A percentile compares a stretch with the other conserved stretches of the same genome.
These are phyloP conservation scores for Ptiloglossa arizonensis DNA, from an alignment of 1,140 invertebrate species.

Conservation along the genomic window DNA sequence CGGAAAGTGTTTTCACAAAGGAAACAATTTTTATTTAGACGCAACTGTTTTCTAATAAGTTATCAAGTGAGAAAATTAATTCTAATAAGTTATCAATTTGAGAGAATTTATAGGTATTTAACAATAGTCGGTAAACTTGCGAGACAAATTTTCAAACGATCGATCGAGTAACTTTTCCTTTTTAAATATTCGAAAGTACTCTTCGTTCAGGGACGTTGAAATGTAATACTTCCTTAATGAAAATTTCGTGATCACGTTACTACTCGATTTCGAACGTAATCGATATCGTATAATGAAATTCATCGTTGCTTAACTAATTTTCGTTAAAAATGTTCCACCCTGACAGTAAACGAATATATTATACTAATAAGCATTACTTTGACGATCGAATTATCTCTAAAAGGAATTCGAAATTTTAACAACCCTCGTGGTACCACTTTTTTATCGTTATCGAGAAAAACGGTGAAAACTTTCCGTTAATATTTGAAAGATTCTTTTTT, in stretches of 20 bases:
- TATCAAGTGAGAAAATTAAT: no score
- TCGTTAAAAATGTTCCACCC: not conserved
- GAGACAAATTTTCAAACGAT: no score
- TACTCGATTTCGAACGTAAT: not conserved
- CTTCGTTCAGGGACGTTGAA: no score
- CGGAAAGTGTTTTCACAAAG: no score
- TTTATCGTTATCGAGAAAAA: not conserved
- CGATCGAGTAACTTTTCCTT: no score
- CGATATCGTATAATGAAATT: not conserved
- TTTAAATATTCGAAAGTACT: no score
- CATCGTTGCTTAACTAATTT: not conserved
- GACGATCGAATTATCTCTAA: not conserved
- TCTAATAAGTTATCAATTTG: no score
- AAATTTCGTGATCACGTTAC: constrained; percentile 22
- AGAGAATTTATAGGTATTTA: no score
- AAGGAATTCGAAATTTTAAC: not conserved
- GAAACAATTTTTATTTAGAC: no score
- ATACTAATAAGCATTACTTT: not conserved
- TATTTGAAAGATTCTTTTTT: not conserved
- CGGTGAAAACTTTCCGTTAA: not conserved
- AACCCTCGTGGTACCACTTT: not conserved
- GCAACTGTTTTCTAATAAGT: no score
- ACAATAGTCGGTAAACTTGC: no score
- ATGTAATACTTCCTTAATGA: not conserved
- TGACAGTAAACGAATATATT: not conserved